Base-by-base conservation (phyloP, 1,140 invertebrate species). In the Euwallacea fornicatus region DNA sequence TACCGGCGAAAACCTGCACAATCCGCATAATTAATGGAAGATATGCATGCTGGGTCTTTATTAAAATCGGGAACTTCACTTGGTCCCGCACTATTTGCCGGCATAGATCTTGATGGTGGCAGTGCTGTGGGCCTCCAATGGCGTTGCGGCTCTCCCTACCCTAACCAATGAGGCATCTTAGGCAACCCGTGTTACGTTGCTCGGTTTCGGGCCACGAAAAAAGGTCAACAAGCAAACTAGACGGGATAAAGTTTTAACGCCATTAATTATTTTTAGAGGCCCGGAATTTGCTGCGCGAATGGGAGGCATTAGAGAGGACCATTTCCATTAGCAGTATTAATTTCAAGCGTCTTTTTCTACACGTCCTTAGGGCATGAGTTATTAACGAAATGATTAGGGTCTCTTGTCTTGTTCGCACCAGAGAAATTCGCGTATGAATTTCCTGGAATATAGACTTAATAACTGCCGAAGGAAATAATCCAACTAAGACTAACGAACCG, bases 161-260 rank as follows among this genome's bases (percentile, higher is more conserved):
- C 76, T 72, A 75, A 79, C 79, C 78, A 80, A 79, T 79, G 76
- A 76, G 76, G 75, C 77, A 79, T 79, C 78, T 79, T 78, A 76
- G 73, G 74, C 71, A 78, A 79, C 76, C 76, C 76, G 65, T 76
- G 75, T 79, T 70, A 71, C 71, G 73, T 72, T 71, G 75, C 70
- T 71, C 72, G 63, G 61, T 68, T 47, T 10, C 65, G 54, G 55
- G 65, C 42, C 65, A 56, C 8, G 54, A 67, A 67, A 66, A 67
- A 67, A 67, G 65, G 65, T 67, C 65, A 58, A 58, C 65, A 67
- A 59, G 65, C 42, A 59, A 42, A 67, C 65, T 46, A 50, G 54
- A 67, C 54, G 54, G 65, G 44, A 43, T 21, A 58, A 59, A 13
- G 62, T 64, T 56, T 56, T 43, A 58, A 50, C 42, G 65, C n/a